Base-by-base conservation (phyloP, 2,113 vertebrate genomes). In the Montifringilla adamsi region DNA sequence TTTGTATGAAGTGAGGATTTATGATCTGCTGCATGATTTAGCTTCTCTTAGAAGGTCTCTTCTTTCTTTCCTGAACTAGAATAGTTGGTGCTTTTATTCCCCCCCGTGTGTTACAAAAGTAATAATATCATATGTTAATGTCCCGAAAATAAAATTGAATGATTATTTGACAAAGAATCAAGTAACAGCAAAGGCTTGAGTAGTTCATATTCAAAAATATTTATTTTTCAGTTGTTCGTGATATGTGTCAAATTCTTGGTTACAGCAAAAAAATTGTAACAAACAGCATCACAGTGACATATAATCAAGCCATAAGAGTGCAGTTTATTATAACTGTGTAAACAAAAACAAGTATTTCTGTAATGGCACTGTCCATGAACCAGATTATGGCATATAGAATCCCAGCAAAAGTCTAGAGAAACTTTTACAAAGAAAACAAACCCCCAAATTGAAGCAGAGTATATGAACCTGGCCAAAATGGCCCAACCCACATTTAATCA, bases 191-290 rank as follows among this genome's bases (percentile, higher is more conserved):
- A 64, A 58, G 60, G 41, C 46, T 66, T 53, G 64, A 74, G 31
- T 60, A 91, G 69, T 83, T 95, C 14, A 44, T 93, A 93, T 56
- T 84, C 4, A 94, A 97, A 97, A 97, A 96, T 96, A 95, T 92
- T 96, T 96, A 76, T 70, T 97, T 91, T 87, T 89, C 81, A 78
- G 67, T 70, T 93, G 70, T 87, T 85, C 55, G 26, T 63, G 63
- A 15, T 76, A 43, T 7, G 15, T 56, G 67, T 90, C 50, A 84
- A 95, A 55, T 90, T 91, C 53, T 78, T 76, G 68, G 62, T 81
- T 94, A 81, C 64, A 76, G 46, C 33, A 73, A 88, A 91, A 89
- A 75, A 33, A 52, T 72, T 60, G 44, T 63, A 84, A 91, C 39
- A 69, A 74, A 85, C 30, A 87, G 90, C 70, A 74, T 87, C 72